Evolutionary conservation across 1,140 invertebrate species (phyloP), one percentile per base, ranked within the genome.

Genomic region (Microvelia longipes): DNA sequence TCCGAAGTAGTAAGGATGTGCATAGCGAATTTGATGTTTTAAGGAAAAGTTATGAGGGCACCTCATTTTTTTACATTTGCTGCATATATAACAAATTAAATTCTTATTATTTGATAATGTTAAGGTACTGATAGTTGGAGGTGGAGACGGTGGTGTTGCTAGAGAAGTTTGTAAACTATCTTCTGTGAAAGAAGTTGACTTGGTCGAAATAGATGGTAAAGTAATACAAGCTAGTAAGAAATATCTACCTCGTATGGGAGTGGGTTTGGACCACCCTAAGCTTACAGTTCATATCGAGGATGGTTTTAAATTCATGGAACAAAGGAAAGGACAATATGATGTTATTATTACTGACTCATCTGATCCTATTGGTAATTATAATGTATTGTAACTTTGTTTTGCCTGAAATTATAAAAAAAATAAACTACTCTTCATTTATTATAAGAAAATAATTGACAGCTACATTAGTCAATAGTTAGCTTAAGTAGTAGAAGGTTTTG

Each of bases 281-380:
- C 77, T 98, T 1, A 88, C 81, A 0, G 77, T 98, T 1, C 85
- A 91, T 74, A 87, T 98, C 63, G 91, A 90, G 0, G 96, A 99
- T 80, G 97, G 97, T 0, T 95, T 96, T 77, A 89, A 96, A 74
- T 99, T 94, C 78, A 90, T 99, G 85, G 89, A 90, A 73, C 85
- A 90, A 50, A 93, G 96, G 74, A 82, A 83, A 66, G 83, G 87
- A 29, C 87, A 93, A 80, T 99, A 95, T 81, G 96, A 98, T 82
- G 90, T 99, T 28, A 96, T 99, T 68, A 98, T 99, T 35, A 99
- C 97, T 0, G 97, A 99, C 78, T 97, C 94, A 64, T 96, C 94
- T 29, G 96, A 98, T 82, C 96, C 96, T 19, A 84, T 97, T 60
- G 96, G 88, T 87, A 76, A 77, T 73, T 30, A 26, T 5, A 68